A percentile compares a stretch with the other conserved stretches of the same genome.
phyloP scores from a whole-genome alignment of 2,113 vertebrate species.

The Gadus macrocephalus region DNA sequence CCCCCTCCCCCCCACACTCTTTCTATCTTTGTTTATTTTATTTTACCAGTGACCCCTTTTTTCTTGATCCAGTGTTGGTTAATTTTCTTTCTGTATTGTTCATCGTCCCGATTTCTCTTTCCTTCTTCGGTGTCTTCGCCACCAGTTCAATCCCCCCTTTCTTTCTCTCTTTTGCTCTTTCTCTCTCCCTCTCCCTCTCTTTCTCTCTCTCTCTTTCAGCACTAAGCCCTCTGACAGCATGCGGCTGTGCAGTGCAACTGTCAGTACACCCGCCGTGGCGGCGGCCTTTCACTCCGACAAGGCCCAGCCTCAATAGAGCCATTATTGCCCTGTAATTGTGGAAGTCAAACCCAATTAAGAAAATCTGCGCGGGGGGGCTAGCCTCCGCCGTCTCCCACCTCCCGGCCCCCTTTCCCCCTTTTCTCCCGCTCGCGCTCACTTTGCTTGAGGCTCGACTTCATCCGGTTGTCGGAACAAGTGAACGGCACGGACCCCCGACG shows the following conservation, averaged over 20 bases:
- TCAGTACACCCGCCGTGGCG: slow-evolving; percentile 28
- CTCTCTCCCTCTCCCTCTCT: neutral
- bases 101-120: no score
- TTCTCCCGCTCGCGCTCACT: slow-evolving; percentile 49
- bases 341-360: slow-evolving; percentile 81
- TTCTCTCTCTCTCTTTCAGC: slow-evolving; percentile 23
- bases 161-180: neutral
- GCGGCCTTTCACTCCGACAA: slow-evolving; percentile 49
- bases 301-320: slow-evolving; percentile 57
- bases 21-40: slow-evolving; percentile 8
- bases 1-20: slow-evolving; percentile 23
- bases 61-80: no score
- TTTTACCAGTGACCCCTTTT: no score
- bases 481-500: slow-evolving; percentile 39
- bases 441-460: slow-evolving; percentile 39
- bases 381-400: slow-evolving; percentile 45
- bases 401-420: slow-evolving; percentile 11
- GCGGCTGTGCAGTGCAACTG: slow-evolving; percentile 31
- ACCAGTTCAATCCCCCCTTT: neutral
- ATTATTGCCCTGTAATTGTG: slow-evolving; percentile 68
- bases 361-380: slow-evolving; percentile 77
- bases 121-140: neutral
- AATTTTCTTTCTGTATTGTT: no score
- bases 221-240: slow-evolving; percentile 54
- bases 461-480: slow-evolving; percentile 35